phyloP scores from a whole-genome alignment of 2,888 invertebrate species.

The Drosophila atripex region DNA sequence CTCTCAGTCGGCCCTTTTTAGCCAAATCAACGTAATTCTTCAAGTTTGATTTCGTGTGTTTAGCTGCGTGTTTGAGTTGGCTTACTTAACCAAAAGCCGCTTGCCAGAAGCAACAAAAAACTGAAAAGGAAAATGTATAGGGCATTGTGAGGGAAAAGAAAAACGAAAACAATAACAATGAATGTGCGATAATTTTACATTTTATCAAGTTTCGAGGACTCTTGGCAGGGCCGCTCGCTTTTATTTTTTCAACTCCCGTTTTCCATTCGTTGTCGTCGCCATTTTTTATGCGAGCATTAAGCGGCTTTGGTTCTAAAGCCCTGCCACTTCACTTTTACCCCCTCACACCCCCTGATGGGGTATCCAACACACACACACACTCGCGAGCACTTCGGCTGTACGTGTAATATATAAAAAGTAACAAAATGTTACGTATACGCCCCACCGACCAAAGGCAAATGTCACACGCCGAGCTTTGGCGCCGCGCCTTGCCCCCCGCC shows the following conservation, averaged over 20 bases:
- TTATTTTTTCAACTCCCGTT: constrained; percentile 13
- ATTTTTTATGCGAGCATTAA: constrained; percentile 78
- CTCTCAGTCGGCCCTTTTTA: constrained; percentile 44
- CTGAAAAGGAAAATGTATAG: constrained; percentile 8
- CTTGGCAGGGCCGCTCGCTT: constrained; percentile 14
- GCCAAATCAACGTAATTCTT: constrained; percentile 74
- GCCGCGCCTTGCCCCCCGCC: constrained; percentile 37
- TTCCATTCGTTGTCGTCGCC: constrained; percentile 65
- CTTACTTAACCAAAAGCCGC: constrained; percentile 63
- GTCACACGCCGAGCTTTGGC: constrained; percentile 55
- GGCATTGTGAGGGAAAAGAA: constrained; percentile 14
- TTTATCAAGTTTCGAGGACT: constrained; percentile 72
- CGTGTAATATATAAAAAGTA: constrained; percentile 53
- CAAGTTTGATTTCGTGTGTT: constrained; percentile 74
- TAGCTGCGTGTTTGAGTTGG: constrained; percentile 72
- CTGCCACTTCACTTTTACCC: constrained; percentile 67
- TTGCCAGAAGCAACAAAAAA: constrained; percentile 18
- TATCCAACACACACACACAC: constrained; percentile 7
- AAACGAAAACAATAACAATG: constrained; percentile 73
- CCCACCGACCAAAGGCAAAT: constrained; percentile 65
- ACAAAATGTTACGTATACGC: constrained; percentile 69
- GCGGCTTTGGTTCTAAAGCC: constrained; percentile 75
- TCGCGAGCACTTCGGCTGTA: constrained; percentile 17
- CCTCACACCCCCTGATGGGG: neutral
- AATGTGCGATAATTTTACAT: constrained; percentile 79